Conservation (phyloP, 2,797 vertebrate genomes). For the Tragelaphus eurycerus region DNA sequence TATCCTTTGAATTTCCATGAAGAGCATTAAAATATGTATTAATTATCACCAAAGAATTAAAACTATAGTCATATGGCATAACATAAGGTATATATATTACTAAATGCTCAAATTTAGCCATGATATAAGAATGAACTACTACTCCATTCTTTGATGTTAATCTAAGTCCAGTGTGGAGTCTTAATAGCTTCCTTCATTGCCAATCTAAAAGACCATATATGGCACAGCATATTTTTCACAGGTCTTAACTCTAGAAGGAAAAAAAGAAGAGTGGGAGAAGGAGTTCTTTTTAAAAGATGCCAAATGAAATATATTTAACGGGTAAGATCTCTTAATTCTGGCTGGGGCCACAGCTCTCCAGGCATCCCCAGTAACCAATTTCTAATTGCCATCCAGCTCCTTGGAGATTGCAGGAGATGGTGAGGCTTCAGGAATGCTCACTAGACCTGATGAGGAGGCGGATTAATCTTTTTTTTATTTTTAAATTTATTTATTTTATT, state of each 20-base stretch:
- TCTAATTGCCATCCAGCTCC: not conserved
- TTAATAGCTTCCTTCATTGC: conserved; percentile 59
- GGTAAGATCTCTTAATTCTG: not conserved
- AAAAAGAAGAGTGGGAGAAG: not conserved
- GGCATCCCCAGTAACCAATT: not conserved
- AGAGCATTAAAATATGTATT: conserved; percentile 45
- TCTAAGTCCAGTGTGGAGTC: conserved; percentile 58
- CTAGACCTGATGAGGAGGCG: not conserved
- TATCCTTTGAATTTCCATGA: conserved; percentile 34
- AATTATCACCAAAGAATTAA: conserved; percentile 56
- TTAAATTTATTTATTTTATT: not conserved
- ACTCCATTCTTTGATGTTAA: conserved; percentile 58
- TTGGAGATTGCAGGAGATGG: not conserved
- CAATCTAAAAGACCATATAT: conserved; percentile 51
- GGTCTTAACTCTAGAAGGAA: conserved; percentile 50
- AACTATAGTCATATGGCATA: conserved; percentile 49
- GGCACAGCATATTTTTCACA: conserved; percentile 47
- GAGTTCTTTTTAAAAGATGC: not conserved
- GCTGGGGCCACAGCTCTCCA: not conserved
- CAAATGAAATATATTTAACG: not conserved
- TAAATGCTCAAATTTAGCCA: conserved; percentile 59
- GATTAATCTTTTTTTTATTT: not conserved
- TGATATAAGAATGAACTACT: conserved; percentile 50
- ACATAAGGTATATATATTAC: conserved; percentile 48
- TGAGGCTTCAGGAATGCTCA: not conserved